phyloP scores from a whole-genome alignment of 2,888 invertebrate species.

The Aporophyla lueneburgensis region DNA sequence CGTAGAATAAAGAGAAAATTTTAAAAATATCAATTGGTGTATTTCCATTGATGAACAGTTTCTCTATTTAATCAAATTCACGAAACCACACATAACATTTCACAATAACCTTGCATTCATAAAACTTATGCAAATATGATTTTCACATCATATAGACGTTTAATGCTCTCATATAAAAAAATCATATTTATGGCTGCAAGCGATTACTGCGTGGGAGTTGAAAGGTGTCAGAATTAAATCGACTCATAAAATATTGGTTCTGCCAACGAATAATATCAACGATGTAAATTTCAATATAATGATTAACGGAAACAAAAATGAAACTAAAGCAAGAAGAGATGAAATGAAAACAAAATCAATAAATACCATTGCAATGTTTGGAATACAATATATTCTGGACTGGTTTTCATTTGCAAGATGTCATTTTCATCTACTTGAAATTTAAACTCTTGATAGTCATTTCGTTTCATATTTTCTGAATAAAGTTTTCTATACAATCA shows the following conservation, averaged over 20 bases:
- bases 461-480: neutral
- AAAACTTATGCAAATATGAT: conserved; percentile 56
- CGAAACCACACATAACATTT: conserved; percentile 20
- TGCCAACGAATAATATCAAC: conserved; percentile 1
- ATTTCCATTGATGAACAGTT: conserved; percentile 20
- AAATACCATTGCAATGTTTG: neutral
- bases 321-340: neutral
- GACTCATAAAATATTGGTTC: conserved; percentile 5
- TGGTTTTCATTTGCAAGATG: neutral
- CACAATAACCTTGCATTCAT: conserved; percentile 46
- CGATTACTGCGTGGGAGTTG: conserved; percentile 30
- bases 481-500: conserved; percentile 37
- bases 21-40: neutral
- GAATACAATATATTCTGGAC: neutral
- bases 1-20: neutral
- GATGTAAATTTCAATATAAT: conserved; percentile 6
- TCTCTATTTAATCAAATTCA: conserved; percentile 50
- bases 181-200: conserved; percentile 52
- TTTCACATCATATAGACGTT: conserved; percentile 48
- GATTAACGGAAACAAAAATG: neutral
- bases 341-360: neutral
- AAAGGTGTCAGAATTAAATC: conserved; percentile 28
- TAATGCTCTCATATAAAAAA: conserved; percentile 45
- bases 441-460: conserved; percentile 5
- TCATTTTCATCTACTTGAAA: neutral